Evolutionary conservation across 2,888 invertebrate species (phyloP).

Genomic region (Coleophora deauratella): DNA sequence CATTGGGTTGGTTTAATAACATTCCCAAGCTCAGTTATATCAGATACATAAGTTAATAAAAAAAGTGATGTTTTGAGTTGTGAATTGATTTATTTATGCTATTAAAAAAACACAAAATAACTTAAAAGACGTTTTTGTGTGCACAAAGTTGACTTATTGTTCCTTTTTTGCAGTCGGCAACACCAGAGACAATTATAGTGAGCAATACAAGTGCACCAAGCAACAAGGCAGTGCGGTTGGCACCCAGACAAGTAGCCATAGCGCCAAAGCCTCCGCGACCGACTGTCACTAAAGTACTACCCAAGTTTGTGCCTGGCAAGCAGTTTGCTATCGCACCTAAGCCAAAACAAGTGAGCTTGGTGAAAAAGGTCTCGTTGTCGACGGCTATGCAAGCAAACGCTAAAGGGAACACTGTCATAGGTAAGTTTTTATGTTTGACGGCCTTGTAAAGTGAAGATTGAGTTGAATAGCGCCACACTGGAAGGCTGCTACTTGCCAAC

Average conservation of each 20-base stretch:
- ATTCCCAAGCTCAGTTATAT: too few species aligned
- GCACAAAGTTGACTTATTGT: background rate
- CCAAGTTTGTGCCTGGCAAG: constrained; percentile 18
- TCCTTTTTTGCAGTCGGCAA: constrained; percentile 23
- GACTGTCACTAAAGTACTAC: constrained; percentile 23
- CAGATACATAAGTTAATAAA: too few species aligned
- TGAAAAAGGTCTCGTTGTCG: constrained; percentile 40
- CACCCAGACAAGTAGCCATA: constrained; percentile 61
- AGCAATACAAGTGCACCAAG: constrained; percentile 14
- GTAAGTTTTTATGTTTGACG: too few species aligned
- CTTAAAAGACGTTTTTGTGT: too few species aligned
- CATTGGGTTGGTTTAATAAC: too few species aligned
- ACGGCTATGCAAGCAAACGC: constrained; percentile 28
- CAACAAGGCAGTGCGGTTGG: background rate
- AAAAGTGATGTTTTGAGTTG: too few species aligned
- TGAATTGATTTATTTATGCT: too few species aligned
- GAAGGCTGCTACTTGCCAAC: too few species aligned
- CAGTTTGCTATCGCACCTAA: constrained; percentile 50
- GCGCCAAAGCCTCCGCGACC: constrained; percentile 56
- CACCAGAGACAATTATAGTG: constrained; percentile 23
- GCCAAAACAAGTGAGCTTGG: constrained; percentile 14
- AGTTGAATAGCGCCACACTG: too few species aligned
- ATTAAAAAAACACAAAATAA: too few species aligned
- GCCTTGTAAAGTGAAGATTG: too few species aligned
- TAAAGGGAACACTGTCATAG: constrained; percentile 41